A percentile compares a stretch with the other conserved stretches of the same genome.
phyloP scores from a whole-genome alignment of 1,140 invertebrate genomes.

The Amyelois transitella region DNA sequence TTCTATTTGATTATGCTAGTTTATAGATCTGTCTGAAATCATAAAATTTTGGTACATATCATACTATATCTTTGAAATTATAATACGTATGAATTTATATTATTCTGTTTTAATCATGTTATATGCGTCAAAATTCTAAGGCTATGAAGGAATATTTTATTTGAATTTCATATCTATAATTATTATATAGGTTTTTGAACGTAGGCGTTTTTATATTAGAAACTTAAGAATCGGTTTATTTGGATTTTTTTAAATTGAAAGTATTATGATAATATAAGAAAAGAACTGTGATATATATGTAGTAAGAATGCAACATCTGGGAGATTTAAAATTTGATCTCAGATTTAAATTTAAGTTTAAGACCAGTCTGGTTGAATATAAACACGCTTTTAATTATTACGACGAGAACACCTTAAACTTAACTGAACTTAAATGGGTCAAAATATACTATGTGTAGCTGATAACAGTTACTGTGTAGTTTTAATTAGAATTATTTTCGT shows the following conservation, averaged over 20 bases:
- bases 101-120: conserved; percentile 6
- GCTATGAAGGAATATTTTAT: conserved; percentile 4
- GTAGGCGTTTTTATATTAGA: conserved; percentile 42
- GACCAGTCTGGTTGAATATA: neutral
- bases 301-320: conserved; percentile 64
- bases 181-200: conserved; percentile 26
- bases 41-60: conserved; percentile 58
- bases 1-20: conserved; percentile 27
- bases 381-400: neutral
- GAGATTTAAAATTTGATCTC: conserved; percentile 60
- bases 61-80: conserved; percentile 29
- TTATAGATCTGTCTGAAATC: conserved; percentile 41
- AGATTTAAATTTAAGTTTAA: conserved; percentile 36
- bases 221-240: conserved; percentile 27
- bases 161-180: conserved; percentile 4
- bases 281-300: conserved; percentile 67
- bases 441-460: no score
- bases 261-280: conserved; percentile 66
- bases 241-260: conserved; percentile 41
- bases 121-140: conserved; percentile 10
- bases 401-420: no score
- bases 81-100: conserved; percentile 10
- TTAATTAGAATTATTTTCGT: neutral
- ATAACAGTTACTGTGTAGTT: no score
- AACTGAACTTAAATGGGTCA: neutral